Conservation (phyloP, 2,888 invertebrate genomes). For the Ischnus inquisitorius region DNA sequence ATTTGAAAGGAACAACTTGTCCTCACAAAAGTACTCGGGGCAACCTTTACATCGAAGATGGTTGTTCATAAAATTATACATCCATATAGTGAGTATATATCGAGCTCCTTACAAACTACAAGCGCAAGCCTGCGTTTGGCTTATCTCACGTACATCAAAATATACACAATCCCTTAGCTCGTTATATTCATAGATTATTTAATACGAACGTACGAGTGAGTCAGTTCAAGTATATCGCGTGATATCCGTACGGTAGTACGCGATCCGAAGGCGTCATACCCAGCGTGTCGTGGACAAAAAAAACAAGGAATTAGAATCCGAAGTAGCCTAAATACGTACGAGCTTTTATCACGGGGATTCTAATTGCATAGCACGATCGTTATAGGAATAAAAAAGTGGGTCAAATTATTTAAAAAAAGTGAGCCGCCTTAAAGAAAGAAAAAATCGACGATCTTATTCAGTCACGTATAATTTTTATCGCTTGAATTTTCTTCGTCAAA, state of each 20-base stretch:
- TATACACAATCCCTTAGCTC: not conserved
- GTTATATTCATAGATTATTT: slow-evolving; percentile 1
- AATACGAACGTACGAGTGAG: slow-evolving; percentile 16
- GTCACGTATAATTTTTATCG: slow-evolving; percentile 5
- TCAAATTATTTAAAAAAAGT: not conserved
- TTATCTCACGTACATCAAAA: slow-evolving; percentile 55
- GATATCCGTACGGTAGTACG: slow-evolving; percentile 30
- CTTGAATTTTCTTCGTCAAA: not conserved
- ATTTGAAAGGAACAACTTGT: too few species aligned
- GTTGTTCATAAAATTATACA: too few species aligned
- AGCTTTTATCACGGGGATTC: slow-evolving; percentile 23
- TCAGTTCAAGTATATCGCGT: slow-evolving; percentile 56
- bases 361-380: slow-evolving; percentile 8
- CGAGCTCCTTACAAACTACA: slow-evolving; percentile 6
- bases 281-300: slow-evolving; percentile 15
- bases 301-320: slow-evolving; percentile 24
- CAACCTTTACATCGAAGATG: too few species aligned
- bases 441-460: slow-evolving; percentile 1
- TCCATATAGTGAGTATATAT: not conserved
- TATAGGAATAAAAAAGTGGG: not conserved
- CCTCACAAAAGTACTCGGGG: too few species aligned
- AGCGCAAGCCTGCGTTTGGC: slow-evolving; percentile 27
- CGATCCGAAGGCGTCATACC: slow-evolving; percentile 45
- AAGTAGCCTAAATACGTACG: not conserved
- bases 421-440: not conserved